Conservation (phyloP, 2,113 vertebrate species). For the Ursus arctos region DNA sequence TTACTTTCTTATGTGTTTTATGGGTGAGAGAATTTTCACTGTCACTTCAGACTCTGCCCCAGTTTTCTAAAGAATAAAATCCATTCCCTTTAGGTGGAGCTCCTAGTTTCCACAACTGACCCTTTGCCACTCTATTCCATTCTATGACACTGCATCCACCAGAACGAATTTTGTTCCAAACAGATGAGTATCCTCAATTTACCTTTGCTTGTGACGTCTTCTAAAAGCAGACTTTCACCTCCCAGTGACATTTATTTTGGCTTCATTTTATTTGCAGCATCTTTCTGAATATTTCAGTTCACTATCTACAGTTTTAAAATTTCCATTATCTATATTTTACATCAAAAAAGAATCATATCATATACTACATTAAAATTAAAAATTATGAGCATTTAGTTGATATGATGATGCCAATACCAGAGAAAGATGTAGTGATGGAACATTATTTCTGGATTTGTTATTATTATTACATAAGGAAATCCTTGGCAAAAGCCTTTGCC, state of each 20-base stretch:
- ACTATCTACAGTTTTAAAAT: not conserved
- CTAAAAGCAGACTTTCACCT: not conserved
- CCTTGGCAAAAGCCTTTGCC: not conserved
- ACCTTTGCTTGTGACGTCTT: not conserved
- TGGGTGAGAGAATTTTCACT: not conserved
- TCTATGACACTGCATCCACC: fast-evolving
- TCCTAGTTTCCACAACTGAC: not conserved
- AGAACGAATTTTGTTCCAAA: not conserved
- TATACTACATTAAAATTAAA: not conserved
- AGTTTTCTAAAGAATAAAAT: not conserved
- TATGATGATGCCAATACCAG: not conserved
- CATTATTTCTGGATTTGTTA: not conserved
- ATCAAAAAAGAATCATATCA: not conserved
- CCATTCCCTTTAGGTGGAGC: not conserved
- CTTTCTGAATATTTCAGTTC: not conserved
- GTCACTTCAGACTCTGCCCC: not conserved
- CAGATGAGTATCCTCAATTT: not conserved
- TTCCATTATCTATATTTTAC: not conserved
- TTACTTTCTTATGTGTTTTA: not conserved
- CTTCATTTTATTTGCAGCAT: not conserved
- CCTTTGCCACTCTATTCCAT: not conserved
- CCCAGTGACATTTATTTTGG: not conserved
- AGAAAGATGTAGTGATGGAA: not conserved
- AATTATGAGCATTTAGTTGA: not conserved
- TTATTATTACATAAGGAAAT: not conserved